phyloP scores from a whole-genome alignment of 2,888 invertebrate species.

The Cheilosia scutellata region DNA sequence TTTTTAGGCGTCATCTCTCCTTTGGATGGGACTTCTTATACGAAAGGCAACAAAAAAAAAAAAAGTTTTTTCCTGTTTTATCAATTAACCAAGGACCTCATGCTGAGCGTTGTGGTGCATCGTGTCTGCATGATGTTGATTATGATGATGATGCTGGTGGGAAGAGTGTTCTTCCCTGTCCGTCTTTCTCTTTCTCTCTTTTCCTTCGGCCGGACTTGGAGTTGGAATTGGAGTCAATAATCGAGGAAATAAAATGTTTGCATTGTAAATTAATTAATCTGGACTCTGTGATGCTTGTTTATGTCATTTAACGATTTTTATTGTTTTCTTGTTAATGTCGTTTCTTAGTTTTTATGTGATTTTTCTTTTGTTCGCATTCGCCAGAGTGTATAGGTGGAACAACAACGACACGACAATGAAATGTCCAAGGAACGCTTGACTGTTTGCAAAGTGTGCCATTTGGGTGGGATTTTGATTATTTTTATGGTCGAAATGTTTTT shows the following conservation, averaged over 20 bases:
- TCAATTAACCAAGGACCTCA: slow-evolving; percentile 74
- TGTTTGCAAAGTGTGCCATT: slow-evolving; percentile 41
- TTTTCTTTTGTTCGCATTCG: slow-evolving; percentile 49
- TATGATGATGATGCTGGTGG: slow-evolving; percentile 40
- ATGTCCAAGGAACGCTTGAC: slow-evolving; percentile 11
- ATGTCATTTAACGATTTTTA: slow-evolving; percentile 76
- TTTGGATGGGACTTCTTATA: slow-evolving; percentile 46
- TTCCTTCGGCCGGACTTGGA: too few species aligned
- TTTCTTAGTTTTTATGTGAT: slow-evolving; percentile 68
- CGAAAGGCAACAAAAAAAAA: not conserved
- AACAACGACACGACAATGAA: not conserved
- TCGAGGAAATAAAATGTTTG: slow-evolving; percentile 74
- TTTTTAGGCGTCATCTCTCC: slow-evolving; percentile 24
- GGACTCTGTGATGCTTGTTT: slow-evolving; percentile 74
- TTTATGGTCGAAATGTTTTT: slow-evolving; percentile 46
- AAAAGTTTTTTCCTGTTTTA: slow-evolving; percentile 74
- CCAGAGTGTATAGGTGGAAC: not conserved
- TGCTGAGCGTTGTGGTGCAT: slow-evolving; percentile 66
- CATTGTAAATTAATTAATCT: slow-evolving; percentile 76
- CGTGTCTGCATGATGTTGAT: slow-evolving; percentile 43
- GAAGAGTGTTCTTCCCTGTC: slow-evolving; percentile 9
- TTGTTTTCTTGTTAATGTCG: slow-evolving; percentile 73
- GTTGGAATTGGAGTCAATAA: slow-evolving; percentile 43
- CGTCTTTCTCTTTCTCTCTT: not conserved
- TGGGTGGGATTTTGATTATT: slow-evolving; percentile 71